Evolutionary conservation across 2,888 invertebrate species (phyloP).

Genomic region (Eristalis intricaria): DNA sequence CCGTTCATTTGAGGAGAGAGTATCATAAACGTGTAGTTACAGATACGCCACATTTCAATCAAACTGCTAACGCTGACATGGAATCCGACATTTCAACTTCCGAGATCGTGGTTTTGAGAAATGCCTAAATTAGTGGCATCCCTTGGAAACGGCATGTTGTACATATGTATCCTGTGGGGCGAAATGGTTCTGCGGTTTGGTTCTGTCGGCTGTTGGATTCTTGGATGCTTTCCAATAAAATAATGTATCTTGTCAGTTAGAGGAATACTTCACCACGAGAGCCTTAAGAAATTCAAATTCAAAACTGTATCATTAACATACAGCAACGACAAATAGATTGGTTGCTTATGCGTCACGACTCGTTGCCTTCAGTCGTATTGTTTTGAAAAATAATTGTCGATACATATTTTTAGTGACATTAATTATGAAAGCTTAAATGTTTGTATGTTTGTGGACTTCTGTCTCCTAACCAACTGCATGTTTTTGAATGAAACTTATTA

Average conservation of each 20-base stretch:
- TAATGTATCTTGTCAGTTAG: not conserved
- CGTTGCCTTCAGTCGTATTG: no score
- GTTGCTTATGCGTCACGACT: no score
- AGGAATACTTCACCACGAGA: no score
- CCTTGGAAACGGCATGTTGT: not conserved
- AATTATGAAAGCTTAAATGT: no score
- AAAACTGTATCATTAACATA: no score
- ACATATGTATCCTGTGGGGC: not conserved
- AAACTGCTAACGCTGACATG: not conserved
- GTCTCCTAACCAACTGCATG: no score
- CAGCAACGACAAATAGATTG: no score
- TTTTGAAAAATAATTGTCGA: no score
- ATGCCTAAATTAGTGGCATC: not conserved
- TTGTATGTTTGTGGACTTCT: no score
- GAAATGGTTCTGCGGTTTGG: not conserved
- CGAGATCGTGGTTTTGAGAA: not conserved
- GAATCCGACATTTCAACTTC: not conserved
- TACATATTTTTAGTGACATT: no score
- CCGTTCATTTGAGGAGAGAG: not conserved
- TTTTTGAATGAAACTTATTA: no score
- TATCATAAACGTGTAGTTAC: not conserved
- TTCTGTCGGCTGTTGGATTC: not conserved
- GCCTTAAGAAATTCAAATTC: no score
- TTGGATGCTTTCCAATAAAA: not conserved
- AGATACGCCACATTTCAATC: not conserved